A percentile compares a stretch with the other conserved stretches of the same genome.
phyloP scores from a whole-genome alignment of 2,113 vertebrate genomes.

The Prietella phreatophila region DNA sequence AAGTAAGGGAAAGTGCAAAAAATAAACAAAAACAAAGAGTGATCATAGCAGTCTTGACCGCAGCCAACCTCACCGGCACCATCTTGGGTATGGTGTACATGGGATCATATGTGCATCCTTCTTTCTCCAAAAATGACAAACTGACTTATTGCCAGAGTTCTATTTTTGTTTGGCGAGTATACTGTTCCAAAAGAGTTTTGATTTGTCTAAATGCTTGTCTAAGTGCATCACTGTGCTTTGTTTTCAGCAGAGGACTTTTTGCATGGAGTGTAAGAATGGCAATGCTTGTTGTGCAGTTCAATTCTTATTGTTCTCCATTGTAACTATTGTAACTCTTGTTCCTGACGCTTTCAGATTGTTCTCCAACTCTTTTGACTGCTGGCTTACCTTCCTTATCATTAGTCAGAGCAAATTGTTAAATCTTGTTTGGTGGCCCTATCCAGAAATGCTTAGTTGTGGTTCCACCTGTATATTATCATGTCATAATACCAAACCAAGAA shows the following conservation, averaged over 20 bases:
- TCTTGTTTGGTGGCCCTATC: not conserved
- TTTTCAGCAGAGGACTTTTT: not conserved
- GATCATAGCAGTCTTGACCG: too few species aligned
- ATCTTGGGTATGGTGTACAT: too few species aligned
- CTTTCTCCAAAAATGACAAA: not conserved
- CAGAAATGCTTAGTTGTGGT: not conserved
- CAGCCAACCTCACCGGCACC: too few species aligned
- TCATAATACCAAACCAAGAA: not conserved
- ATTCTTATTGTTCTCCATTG: not conserved
- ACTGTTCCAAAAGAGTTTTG: not conserved
- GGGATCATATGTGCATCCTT: too few species aligned
- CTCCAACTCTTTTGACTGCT: not conserved
- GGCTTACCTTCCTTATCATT: too few species aligned
- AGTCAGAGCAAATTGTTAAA: not conserved
- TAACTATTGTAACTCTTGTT: not conserved
- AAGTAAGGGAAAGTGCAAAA: too few species aligned
- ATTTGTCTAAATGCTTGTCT: not conserved
- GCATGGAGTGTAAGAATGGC: not conserved
- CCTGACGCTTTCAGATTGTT: not conserved
- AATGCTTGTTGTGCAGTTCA: not conserved
- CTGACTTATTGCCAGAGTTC: not conserved
- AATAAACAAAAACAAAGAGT: too few species aligned
- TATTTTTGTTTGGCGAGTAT: not conserved
- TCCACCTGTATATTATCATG: not conserved
- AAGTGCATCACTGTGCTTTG: not conserved